Base-by-base conservation (phyloP, 2,797 vertebrate genomes). In the Perodicticus potto region DNA sequence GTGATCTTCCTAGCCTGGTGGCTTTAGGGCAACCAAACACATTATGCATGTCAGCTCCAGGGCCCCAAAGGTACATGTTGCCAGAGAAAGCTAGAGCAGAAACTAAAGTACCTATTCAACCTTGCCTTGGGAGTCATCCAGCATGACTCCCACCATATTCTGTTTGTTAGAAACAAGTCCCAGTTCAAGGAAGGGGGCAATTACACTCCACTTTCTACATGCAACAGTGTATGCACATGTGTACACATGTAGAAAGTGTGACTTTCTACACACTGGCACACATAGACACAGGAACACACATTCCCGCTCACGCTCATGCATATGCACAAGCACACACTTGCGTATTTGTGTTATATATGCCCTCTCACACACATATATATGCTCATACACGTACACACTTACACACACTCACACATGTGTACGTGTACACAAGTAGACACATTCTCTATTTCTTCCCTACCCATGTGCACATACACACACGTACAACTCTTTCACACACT, bases 361-460 rank as follows among this genome's bases (percentile, higher is more conserved):
- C 14, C 20, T 45, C 27, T 77, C 7, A 37, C 45, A 76, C 32
- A 53, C 49, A 34, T 14, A 25, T 13, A 34, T 32, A 34, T 1
- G 23, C 49, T 2, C 12, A 55, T 13, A 7, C 22, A 8, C 0
- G 12, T 5, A 2, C 76, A 16, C n/a, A 0, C 5, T 23, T 5
- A 3, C 23, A 55, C 1, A 3, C 29, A 22, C 32, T n/a, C 74
- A 55, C 37, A 53, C 19, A n/a, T 7, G 29, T 22, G 17, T 53
- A 12, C 20, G 55, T 20, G 55, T 9, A 45, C 25, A 53, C 74
- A 53, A 0, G 29, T 4, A 53, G 3, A n/a, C 12, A 34, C 49
- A 34, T 12, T 78, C 74, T 77, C 69, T 70, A 37, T 34, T 34
- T 37, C 69, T 70, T 1, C 2, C 11, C 34, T 20, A 20, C 65